phyloP scores from a whole-genome alignment of 2,797 vertebrate species.

The Hippopotamyrus pictus region DNA sequence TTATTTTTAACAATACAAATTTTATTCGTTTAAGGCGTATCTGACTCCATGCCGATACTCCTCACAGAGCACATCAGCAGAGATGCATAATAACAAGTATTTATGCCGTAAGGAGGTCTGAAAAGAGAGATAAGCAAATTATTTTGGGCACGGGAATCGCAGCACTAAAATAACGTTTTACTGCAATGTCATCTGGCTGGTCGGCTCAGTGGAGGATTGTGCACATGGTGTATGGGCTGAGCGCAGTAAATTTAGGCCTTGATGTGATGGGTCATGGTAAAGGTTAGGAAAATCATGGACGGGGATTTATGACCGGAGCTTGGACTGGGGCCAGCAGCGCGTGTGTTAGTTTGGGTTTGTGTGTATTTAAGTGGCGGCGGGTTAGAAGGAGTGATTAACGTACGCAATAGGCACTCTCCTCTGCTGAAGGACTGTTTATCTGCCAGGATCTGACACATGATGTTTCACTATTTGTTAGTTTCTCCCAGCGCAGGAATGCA shows the following conservation, averaged over 20 bases:
- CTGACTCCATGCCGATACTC: neutral
- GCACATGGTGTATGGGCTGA: constrained; percentile 27
- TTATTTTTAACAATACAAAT: neutral
- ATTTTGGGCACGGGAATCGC: neutral
- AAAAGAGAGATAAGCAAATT: neutral
- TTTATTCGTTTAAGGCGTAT: neutral
- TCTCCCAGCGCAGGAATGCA: constrained; percentile 15
- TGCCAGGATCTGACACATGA: neutral
- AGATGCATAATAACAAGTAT: neutral
- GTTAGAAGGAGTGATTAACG: neutral
- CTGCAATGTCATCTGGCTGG: neutral
- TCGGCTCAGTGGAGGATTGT: neutral
- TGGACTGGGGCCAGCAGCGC: constrained; percentile 39
- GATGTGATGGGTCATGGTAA: constrained; percentile 51
- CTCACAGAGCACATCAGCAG: neutral
- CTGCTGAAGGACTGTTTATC: neutral
- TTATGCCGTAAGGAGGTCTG: neutral
- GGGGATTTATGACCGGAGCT: constrained; percentile 60
- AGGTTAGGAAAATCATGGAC: constrained; percentile 64
- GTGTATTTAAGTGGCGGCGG: constrained; percentile 28
- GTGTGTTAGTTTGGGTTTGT: constrained; percentile 40
- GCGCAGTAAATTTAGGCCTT: constrained; percentile 52
- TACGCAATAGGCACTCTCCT: neutral
- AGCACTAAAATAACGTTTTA: neutral
- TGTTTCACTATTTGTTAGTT: constrained; percentile 11